A percentile compares a stretch with the other conserved stretches of the same genome.
These are phyloP conservation scores for Cynodonichthys magdalenae DNA, from an alignment of 2,797 vertebrate genomes.

Conservation along the genomic window DNA sequence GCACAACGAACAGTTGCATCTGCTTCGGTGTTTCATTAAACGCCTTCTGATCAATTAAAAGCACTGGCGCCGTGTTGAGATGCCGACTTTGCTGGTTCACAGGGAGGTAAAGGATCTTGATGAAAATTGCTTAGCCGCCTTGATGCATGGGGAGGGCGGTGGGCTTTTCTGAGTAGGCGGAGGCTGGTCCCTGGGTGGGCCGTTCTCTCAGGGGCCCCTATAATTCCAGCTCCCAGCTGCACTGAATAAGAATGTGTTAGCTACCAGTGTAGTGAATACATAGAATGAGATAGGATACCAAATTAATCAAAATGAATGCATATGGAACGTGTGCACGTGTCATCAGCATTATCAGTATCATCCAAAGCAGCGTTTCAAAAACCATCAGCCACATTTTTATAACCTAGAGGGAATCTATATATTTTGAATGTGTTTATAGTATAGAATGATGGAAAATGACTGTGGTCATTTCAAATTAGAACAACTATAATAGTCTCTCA, in stretches of 20 bases:
- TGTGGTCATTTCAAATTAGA: slow-evolving; percentile 9
- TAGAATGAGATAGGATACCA: slow-evolving; percentile 35
- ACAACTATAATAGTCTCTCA: slow-evolving; percentile 4
- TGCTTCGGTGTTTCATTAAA: slow-evolving; percentile 62
- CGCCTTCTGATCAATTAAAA: slow-evolving; percentile 73
- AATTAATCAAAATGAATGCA: slow-evolving; percentile 58
- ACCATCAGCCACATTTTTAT: slow-evolving; percentile 33
- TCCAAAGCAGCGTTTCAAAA: slow-evolving; percentile 32
- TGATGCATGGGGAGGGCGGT: slow-evolving; percentile 56
- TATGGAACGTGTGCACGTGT: slow-evolving; percentile 52
- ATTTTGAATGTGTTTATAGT: neutral
- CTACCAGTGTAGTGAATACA: slow-evolving; percentile 48
- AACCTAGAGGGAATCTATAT: neutral
- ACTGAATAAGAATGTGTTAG: slow-evolving; percentile 63
- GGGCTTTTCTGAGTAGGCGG: slow-evolving; percentile 55
- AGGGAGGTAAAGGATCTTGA: slow-evolving; percentile 64
- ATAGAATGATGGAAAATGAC: slow-evolving; percentile 5
- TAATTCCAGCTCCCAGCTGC: slow-evolving; percentile 72
- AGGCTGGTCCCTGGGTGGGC: slow-evolving; percentile 68
- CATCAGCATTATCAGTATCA: slow-evolving; percentile 28
- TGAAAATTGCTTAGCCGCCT: slow-evolving; percentile 65
- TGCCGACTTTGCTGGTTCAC: slow-evolving; percentile 54
- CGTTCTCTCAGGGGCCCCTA: slow-evolving; percentile 64
- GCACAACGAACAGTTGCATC: slow-evolving; percentile 49
- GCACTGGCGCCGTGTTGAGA: slow-evolving; percentile 61